These are phyloP conservation scores for Drosophila colorata DNA, from an alignment of 2,888 invertebrate genomes.

Conservation along the genomic window DNA sequence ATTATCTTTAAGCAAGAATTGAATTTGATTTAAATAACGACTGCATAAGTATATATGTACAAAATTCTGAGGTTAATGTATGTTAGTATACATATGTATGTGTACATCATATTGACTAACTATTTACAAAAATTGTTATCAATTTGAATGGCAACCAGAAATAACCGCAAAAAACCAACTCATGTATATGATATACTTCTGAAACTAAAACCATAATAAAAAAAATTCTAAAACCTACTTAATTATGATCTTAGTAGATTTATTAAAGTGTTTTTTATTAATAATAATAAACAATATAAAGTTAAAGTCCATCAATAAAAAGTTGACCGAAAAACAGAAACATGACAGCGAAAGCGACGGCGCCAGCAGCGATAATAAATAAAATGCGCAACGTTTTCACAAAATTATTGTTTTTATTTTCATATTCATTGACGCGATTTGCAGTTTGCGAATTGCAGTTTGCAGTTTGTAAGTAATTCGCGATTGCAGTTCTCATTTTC, in stretches of 20 bases:
- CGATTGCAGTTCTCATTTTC: constrained; percentile 74
- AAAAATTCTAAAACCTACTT: neutral
- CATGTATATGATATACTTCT: neutral
- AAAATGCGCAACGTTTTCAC: constrained; percentile 19
- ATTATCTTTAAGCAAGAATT: neutral
- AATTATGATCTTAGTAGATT: neutral
- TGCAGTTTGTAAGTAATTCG: constrained; percentile 61
- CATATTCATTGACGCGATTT: constrained; percentile 55
- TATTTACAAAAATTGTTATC: neutral
- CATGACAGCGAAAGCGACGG: constrained; percentile 41
- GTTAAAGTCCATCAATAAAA: constrained; percentile 10
- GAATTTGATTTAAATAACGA: neutral
- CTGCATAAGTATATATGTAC: neutral
- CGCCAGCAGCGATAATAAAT: constrained; percentile 35
- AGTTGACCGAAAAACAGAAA: constrained; percentile 8
- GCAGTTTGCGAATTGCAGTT: constrained; percentile 16
- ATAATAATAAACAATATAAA: neutral
- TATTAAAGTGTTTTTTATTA: too few relatives aligned
- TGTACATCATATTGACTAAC: neutral
- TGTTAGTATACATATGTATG: neutral
- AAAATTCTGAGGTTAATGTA: too few relatives aligned
- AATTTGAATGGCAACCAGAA: neutral
- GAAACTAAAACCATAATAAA: too few relatives aligned
- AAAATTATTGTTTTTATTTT: constrained; percentile 37
- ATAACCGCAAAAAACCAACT: neutral